A percentile compares a stretch with the other conserved stretches of the same genome.
These are phyloP conservation scores for Lagocephalus sceleratus DNA, from an alignment of 2,797 vertebrate genomes.

Conservation along the genomic window DNA sequence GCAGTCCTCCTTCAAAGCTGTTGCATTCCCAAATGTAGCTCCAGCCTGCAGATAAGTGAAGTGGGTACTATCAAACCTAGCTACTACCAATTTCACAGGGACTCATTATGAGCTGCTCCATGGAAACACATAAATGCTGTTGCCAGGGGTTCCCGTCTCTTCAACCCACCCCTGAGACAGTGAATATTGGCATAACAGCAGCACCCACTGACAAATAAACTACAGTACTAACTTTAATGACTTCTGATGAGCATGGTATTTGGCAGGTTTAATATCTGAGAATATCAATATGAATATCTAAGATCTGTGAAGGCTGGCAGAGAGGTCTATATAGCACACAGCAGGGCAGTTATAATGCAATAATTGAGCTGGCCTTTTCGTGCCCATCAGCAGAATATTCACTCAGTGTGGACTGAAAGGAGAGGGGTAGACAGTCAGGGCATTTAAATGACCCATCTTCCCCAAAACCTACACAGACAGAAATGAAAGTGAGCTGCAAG, in stretches of 20 bases:
- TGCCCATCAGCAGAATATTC: slow-evolving; percentile 28
- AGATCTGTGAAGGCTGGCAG: slow-evolving; percentile 4
- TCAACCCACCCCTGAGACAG: slow-evolving; percentile 46
- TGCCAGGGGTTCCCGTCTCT: slow-evolving; percentile 49
- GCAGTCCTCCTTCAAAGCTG: slow-evolving; percentile 4
- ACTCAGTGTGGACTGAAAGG: slow-evolving; percentile 20
- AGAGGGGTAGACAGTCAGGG: slow-evolving; percentile 1
- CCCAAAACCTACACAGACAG: background rate
- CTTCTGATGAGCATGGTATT: no score
- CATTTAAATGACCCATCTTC: slow-evolving; percentile 12
- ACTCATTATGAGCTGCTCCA: slow-evolving; percentile 65
- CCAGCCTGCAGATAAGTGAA: slow-evolving; percentile 33
- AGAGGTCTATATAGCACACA: slow-evolving; percentile 34
- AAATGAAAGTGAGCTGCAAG: background rate
- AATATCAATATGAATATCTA: no score
- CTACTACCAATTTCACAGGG: slow-evolving; percentile 45
- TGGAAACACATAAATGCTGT: slow-evolving; percentile 42
- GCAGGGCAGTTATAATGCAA: slow-evolving; percentile 42
- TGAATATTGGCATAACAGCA: slow-evolving; percentile 10
- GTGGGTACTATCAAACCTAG: slow-evolving; percentile 33
- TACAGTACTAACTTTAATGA: slow-evolving; percentile 2
- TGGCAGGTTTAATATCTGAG: no score
- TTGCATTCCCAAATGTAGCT: slow-evolving; percentile 34
- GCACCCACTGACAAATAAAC: slow-evolving; percentile 19
- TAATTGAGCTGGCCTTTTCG: slow-evolving; percentile 57